Percentiles rank a stretch among this genome's conserved stretches.
Evolutionary conservation across 2,888 invertebrate genomes (phyloP).

Genomic region (Ommatoiulus sabulosus): DNA sequence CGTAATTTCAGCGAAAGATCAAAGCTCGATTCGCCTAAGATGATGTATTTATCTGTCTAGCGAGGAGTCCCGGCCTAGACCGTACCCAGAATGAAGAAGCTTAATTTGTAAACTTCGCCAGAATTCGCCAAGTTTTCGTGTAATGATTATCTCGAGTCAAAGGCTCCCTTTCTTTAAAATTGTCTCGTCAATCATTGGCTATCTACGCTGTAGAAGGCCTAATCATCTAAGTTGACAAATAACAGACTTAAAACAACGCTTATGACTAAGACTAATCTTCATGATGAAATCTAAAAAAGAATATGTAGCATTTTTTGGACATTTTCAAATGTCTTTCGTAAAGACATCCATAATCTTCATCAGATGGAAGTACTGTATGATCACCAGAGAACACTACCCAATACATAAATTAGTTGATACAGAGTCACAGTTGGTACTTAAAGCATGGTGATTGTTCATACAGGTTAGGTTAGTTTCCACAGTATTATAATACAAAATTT

Average conservation of each 20-base stretch:
- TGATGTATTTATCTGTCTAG: constrained; percentile 42
- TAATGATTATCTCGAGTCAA: constrained; percentile 35
- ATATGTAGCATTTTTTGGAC: neutral
- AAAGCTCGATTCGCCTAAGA: neutral
- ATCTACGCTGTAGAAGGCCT: neutral
- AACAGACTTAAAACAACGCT: constrained; percentile 10
- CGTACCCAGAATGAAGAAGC: neutral
- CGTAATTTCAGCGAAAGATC: constrained; percentile 32
- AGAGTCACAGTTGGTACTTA: no score
- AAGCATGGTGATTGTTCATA: no score
- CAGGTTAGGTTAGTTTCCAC: no score
- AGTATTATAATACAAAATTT: no score
- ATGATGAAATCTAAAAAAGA: neutral
- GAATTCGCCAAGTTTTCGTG: constrained; percentile 16
- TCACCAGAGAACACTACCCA: no score
- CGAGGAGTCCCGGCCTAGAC: neutral
- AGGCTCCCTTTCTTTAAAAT: constrained; percentile 18
- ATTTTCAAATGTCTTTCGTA: neutral
- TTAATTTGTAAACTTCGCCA: constrained; percentile 38
- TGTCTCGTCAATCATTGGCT: constrained; percentile 26
- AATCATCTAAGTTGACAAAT: constrained; percentile 7
- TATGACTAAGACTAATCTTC: neutral
- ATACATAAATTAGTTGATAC: no score
- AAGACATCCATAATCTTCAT: neutral
- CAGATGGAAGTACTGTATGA: no score